These are phyloP conservation scores for Promerops cafer DNA, from an alignment of 2,113 vertebrate species.

Conservation along the genomic window DNA sequence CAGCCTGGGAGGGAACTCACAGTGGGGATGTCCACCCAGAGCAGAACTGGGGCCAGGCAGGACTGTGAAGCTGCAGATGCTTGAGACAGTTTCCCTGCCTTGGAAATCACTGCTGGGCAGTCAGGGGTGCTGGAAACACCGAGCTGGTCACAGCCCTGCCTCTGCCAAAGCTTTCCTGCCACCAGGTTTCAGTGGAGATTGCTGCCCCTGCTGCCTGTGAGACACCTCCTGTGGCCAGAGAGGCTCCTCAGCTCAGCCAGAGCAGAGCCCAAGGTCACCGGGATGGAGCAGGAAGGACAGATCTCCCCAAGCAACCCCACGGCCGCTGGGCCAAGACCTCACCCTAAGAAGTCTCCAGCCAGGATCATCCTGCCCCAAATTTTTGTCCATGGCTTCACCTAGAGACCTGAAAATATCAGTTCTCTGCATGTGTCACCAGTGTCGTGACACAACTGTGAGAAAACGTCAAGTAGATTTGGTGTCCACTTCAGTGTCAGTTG, in stretches of 20 bases:
- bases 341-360: not conserved
- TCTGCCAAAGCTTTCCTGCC: not conserved
- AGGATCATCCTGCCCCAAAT: not conserved
- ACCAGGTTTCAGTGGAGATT: not conserved
- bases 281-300: not conserved
- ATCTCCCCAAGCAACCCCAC: accelerated
- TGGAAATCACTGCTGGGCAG: accelerated
- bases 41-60: not conserved
- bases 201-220: not conserved
- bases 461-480: not conserved
- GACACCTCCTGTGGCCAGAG: too few species aligned
- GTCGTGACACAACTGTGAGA: accelerated
- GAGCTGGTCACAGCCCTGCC: accelerated
- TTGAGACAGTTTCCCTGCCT: not conserved
- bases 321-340: not conserved
- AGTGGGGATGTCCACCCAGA: not conserved
- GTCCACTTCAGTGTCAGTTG: accelerated
- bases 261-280: not conserved
- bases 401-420: accelerated
- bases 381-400: not conserved
- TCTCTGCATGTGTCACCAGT: accelerated
- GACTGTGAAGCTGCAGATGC: accelerated
- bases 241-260: not conserved
- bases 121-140: accelerated
- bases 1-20: not conserved